Evolutionary conservation across 2,888 invertebrate genomes (phyloP).

Genomic region (Idaea aversata): DNA sequence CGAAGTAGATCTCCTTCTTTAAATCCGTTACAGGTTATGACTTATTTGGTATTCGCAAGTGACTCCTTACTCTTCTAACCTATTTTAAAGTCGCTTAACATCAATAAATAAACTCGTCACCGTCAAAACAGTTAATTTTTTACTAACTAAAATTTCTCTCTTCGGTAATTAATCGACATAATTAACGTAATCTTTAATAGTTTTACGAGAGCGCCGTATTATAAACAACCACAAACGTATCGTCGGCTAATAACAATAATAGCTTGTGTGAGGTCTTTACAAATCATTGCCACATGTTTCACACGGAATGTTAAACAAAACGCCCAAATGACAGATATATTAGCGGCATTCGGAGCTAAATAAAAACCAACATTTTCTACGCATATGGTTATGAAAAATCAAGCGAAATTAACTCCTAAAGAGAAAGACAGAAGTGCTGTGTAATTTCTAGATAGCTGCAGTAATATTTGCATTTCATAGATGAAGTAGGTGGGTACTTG

Average conservation of each 20-base stretch:
- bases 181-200: slow-evolving; percentile 53
- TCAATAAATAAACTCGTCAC: slow-evolving; percentile 9
- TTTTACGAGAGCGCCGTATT: slow-evolving; percentile 62
- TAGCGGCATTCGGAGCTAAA: slow-evolving; percentile 54
- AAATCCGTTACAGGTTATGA: too few relatives aligned
- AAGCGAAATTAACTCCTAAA: slow-evolving; percentile 35
- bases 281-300: slow-evolving; percentile 68
- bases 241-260: slow-evolving; percentile 68
- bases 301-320: slow-evolving; percentile 62
- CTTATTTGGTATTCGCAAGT: too few relatives aligned
- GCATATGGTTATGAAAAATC: slow-evolving; percentile 19
- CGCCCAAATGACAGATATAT: slow-evolving; percentile 75
- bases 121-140: neutral
- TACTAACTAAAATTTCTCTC: neutral
- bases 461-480: neutral
- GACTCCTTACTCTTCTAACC: too few relatives aligned
- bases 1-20: too few relatives aligned
- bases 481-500: slow-evolving; percentile 15
- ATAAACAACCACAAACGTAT: slow-evolving; percentile 66
- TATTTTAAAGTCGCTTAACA: neutral
- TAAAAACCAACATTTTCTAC: slow-evolving; percentile 44
- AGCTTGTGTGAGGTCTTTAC: slow-evolving; percentile 64
- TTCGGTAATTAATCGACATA: slow-evolving; percentile 20
- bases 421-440: slow-evolving; percentile 17
- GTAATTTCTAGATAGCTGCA: neutral